phyloP scores from a whole-genome alignment of 2,113 vertebrate species.

The Puntigrus tetrazona region DNA sequence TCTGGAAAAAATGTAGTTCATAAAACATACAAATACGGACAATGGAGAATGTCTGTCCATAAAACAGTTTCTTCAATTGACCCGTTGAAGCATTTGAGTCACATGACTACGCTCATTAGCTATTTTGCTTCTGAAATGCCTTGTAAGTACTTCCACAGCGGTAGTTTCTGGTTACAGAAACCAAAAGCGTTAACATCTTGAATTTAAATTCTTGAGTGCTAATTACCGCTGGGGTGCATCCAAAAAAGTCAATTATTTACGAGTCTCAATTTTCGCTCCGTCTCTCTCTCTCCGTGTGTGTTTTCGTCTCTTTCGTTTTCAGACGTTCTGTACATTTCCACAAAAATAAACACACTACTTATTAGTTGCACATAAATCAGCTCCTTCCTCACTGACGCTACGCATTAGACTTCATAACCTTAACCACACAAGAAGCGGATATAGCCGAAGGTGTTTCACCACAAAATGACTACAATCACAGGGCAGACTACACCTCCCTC shows the following conservation, averaged over 20 bases:
- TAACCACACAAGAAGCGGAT: constrained; percentile 43
- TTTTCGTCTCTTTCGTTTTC: constrained; percentile 19
- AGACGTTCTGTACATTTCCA: constrained; percentile 4
- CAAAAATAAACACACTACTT: constrained; percentile 47
- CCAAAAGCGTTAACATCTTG: neutral
- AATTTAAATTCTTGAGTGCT: neutral
- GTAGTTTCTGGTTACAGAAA: neutral
- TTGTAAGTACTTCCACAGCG: neutral
- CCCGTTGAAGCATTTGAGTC: neutral
- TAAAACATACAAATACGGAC: neutral
- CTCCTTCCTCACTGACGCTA: constrained; percentile 11
- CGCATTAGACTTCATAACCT: constrained; percentile 35
- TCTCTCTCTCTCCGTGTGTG: constrained; percentile 3
- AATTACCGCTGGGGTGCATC: neutral
- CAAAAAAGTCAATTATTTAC: constrained; percentile 10
- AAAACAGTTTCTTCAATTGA: no score
- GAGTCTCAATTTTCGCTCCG: neutral
- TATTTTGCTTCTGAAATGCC: neutral
- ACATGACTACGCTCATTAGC: neutral
- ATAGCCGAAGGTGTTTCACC: constrained; percentile 43
- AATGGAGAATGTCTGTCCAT: no score
- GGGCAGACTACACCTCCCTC: constrained; percentile 12
- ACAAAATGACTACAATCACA: constrained; percentile 36
- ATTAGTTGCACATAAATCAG: constrained; percentile 53
- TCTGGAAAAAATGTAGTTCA: neutral